Evolutionary conservation across 2,888 invertebrate genomes (phyloP), one percentile per base, ranked within the genome.

Genomic region (Fragum sueziense): DNA sequence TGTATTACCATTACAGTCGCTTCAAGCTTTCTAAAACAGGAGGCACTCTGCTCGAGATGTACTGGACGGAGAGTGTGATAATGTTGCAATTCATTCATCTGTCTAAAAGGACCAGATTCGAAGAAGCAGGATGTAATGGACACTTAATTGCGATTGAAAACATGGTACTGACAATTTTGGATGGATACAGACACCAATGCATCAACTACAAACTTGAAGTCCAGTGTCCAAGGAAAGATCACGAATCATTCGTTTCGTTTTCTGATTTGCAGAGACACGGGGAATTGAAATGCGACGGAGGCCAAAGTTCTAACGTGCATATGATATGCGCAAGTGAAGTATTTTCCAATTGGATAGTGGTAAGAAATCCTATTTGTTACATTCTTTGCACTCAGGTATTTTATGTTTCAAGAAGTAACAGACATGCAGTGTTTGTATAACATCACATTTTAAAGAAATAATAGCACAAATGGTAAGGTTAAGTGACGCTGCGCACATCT

Each of bases 1-100:
- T 59, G 27, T 59, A n/a, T 59, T 59, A 59, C 29, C 59, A 59
- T 29, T 59, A 59, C 59, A 27, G 59, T 27, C 59, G 59, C 25
- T 59, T 59, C 20, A 59, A 59, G 59, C 29, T 59, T 9, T 27
- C 59, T 11, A 22, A 25, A 27, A 11, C 59, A 27, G 59, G 59
- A 25, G 59, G 59, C 4, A 27, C 59, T 7, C 27, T 59, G n/a
- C 27, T 59, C 6, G 59, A 59, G 22, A 59, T 59, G 59, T 59
- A 25, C 59, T 59, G 59, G 59, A n/a, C 59, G 20, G 59, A 59
- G 3, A 6, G 59, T 29, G 14, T n/a, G 4, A 59, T 59, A 4
- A n/a, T 59, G 6, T 22, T 59, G 22, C 25, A 29, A 29, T 59
- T 59, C 27, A 27, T 59, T n/a, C 27, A 27, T 20, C 20, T 59